Evolutionary conservation across 2,113 vertebrate species (phyloP).

Genomic region (Physeter macrocephalus): DNA sequence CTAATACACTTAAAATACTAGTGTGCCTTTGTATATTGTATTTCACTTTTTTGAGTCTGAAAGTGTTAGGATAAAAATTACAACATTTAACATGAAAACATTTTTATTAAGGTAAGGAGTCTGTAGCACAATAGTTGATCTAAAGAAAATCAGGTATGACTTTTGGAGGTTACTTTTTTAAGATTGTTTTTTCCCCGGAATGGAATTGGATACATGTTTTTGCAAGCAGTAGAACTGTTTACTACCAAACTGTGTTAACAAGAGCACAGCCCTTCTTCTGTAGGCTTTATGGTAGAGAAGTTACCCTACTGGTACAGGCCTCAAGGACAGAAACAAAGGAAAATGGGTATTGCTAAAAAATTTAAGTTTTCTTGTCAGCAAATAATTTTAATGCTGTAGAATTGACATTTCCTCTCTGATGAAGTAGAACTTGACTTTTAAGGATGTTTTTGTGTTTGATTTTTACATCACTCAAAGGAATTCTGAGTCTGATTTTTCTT

Average conservation of each 20-base stretch:
- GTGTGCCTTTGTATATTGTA: background rate
- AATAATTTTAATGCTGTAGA: slow-evolving; percentile 26
- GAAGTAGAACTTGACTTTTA: slow-evolving; percentile 17
- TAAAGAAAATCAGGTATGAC: background rate
- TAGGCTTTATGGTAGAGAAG: background rate
- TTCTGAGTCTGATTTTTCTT: slow-evolving; percentile 18
- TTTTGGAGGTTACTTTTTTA: background rate
- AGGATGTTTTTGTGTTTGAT: slow-evolving; percentile 13
- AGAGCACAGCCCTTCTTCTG: background rate
- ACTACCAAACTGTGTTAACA: background rate
- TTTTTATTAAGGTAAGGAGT: slow-evolving; percentile 39
- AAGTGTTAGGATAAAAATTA: slow-evolving; percentile 25
- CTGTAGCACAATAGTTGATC: background rate
- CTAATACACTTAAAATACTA: slow-evolving; percentile 22
- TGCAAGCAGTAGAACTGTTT: background rate
- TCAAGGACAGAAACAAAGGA: background rate
- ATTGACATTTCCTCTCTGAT: slow-evolving; percentile 6
- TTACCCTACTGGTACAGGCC: background rate
- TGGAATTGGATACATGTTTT: slow-evolving; percentile 5
- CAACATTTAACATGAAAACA: background rate
- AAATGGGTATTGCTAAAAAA: slow-evolving; percentile 3
- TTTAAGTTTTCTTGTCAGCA: slow-evolving; percentile 1
- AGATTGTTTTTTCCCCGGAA: background rate
- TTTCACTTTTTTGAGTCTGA: background rate
- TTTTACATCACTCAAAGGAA: slow-evolving; percentile 16